Conservation (phyloP, 2,888 invertebrate genomes). For the Scaptomyza reducta region DNA sequence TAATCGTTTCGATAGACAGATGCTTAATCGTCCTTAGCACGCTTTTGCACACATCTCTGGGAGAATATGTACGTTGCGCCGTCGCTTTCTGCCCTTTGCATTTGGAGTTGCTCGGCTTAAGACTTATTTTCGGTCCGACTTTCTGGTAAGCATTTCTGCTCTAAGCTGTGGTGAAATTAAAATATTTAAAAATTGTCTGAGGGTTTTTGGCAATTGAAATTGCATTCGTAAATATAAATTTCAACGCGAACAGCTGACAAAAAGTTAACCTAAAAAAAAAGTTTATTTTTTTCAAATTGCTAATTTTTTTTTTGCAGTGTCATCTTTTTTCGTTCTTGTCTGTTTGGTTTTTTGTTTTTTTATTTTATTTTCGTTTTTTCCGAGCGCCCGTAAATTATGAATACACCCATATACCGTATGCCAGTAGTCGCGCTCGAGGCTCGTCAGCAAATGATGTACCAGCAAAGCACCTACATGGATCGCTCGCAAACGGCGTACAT, state of each 20-base stretch:
- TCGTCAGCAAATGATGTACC: conserved; percentile 62
- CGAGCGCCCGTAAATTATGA: conserved; percentile 41
- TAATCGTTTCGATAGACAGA: conserved; percentile 23
- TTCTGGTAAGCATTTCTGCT: conserved; percentile 19
- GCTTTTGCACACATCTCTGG: conserved; percentile 20
- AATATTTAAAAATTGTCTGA: neutral
- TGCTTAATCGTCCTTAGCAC: conserved; percentile 1
- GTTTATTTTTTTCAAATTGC: neutral
- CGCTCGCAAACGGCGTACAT: conserved; percentile 49
- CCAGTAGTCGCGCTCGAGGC: conserved; percentile 56
- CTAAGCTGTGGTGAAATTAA: neutral
- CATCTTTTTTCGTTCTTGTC: neutral
- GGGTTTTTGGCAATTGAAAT: neutral
- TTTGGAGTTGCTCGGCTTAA: conserved; percentile 9
- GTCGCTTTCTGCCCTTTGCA: conserved; percentile 15
- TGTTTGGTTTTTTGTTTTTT: neutral
- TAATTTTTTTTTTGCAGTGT: conserved; percentile 4
- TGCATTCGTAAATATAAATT: neutral
- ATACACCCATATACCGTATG: conserved; percentile 43
- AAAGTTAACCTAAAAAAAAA: conserved; percentile 27
- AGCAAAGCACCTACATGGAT: conserved; percentile 64
- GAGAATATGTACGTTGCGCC: conserved; percentile 29
- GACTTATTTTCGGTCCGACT: conserved; percentile 1
- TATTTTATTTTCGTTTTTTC: neutral
- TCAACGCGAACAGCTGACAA: conserved; percentile 8